Base-by-base conservation (phyloP, 2,888 invertebrate genomes). In the Macroteleia sp. region DNA sequence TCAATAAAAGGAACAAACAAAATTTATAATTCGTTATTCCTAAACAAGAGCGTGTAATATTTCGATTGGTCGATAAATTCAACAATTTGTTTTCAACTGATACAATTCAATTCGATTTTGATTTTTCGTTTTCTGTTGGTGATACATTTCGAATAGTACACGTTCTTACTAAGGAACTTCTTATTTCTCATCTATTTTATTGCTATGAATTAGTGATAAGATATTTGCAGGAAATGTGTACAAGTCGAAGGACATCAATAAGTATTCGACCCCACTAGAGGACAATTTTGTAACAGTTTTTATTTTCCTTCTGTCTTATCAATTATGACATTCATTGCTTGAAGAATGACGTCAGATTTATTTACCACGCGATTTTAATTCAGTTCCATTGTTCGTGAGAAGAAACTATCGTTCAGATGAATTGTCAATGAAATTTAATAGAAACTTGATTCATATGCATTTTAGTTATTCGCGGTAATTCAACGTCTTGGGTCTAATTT, bases 1-100 rank as follows among this genome's bases (percentile, higher is more conserved):
- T 71, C 46, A 71, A 62, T 71, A 71, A 71, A 70, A 61, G 10
- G 12, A 56, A 52, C 22, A 19, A 54, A 32, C 32, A 54, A 20
- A 34, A 52, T 34, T 44, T 28, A 20, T 19, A 12, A 6, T 5
- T 34, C 14, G 50, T 34, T 41, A 48, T 28, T 67, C 41, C 69
- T 42, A n/a, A 57, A 12, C 3, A 3, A 52, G 69, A 59, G 36
- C 28, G 69, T 34, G 69, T 28, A 36, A 8, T 22, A 16, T n/a
- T 70, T 44, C 34, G 16, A 36, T 59, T 34, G 34, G 17, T n/a
- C n/a, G n/a, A n/a, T n/a, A n/a, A n/a, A n/a, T n/a, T n/a, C n/a
- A n/a, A n/a, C n/a, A n/a, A n/a, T n/a, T n/a, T n/a, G n/a, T n/a
- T n/a, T n/a, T n/a, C n/a, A n/a, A n/a, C n/a, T n/a, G n/a, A n/a